Conservation (phyloP, 1,140 invertebrate genomes). For the Bombus waltoni region DNA sequence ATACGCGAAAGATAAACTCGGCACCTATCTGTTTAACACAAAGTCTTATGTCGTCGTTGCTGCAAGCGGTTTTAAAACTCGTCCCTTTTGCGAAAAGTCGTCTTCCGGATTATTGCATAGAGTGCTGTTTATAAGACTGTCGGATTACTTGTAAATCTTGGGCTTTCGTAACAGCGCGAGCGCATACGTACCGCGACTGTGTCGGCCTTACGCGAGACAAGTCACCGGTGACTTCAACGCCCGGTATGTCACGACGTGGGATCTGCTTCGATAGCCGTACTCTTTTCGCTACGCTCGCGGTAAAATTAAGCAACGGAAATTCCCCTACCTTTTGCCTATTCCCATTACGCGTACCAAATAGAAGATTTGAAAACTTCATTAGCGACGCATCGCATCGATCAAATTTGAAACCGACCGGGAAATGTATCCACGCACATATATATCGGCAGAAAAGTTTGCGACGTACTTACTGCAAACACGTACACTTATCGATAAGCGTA, state of each 20-base stretch:
- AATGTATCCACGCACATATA: not conserved
- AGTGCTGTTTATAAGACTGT: not conserved
- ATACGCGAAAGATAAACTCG: not conserved
- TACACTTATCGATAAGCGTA: not conserved
- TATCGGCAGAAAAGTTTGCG: too few relatives aligned
- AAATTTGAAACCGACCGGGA: too few relatives aligned
- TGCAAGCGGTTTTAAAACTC: too few relatives aligned
- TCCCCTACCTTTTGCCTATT: too few relatives aligned
- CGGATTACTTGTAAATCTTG: not conserved
- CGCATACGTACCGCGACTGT: slow-evolving; percentile 17
- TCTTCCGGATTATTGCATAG: not conserved
- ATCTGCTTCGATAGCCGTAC: too few relatives aligned
- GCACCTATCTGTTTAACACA: not conserved
- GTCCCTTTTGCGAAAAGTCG: not conserved
- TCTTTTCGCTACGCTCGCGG: not conserved
- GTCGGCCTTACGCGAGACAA: slow-evolving; percentile 21
- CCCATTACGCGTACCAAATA: accelerated
- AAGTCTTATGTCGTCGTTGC: not conserved
- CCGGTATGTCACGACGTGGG: slow-evolving; percentile 20
- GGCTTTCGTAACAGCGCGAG: slow-evolving; percentile 5
- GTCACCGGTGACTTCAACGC: slow-evolving; percentile 55
- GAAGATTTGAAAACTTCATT: too few relatives aligned
- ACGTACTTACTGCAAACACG: not conserved
- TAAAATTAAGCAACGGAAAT: not conserved
- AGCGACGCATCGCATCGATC: too few relatives aligned